Evolutionary conservation across 2,888 invertebrate genomes (phyloP).

Genomic region (Cerastoderma edule): DNA sequence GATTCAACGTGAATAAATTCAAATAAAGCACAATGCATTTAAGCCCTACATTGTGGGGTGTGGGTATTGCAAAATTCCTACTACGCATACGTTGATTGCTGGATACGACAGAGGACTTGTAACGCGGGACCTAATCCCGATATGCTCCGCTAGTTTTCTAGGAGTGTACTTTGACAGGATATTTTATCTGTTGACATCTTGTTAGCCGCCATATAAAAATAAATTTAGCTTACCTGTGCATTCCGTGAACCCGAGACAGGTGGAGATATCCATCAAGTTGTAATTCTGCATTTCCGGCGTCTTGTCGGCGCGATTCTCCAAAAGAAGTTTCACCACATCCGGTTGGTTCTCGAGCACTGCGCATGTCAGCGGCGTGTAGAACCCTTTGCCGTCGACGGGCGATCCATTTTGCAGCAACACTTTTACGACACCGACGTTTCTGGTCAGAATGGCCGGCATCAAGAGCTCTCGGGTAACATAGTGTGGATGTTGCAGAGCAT

Average conservation of each 20-base stretch:
- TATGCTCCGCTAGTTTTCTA: too few species aligned
- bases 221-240: conserved; percentile 41
- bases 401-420: conserved; percentile 49
- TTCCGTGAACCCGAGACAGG: conserved; percentile 52
- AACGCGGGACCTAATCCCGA: too few species aligned
- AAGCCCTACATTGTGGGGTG: too few species aligned
- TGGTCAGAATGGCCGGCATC: conserved; percentile 55
- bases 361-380: conserved; percentile 53
- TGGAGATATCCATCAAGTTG: conserved; percentile 50
- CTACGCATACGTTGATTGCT: too few species aligned
- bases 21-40: too few species aligned
- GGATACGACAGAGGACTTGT: too few species aligned
- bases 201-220: background rate
- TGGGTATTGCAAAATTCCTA: too few species aligned
- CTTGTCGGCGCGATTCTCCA: conserved; percentile 43
- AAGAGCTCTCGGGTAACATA: conserved; percentile 48
- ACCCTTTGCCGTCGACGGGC: conserved; percentile 45
- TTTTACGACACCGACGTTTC: conserved; percentile 44
- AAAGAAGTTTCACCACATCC: conserved; percentile 38
- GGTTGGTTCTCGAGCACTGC: conserved; percentile 58
- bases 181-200: too few species aligned
- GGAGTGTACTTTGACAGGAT: too few species aligned
- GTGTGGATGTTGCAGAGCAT: conserved; percentile 51
- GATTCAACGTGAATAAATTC: too few species aligned
- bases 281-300: conserved; percentile 49